These are phyloP conservation scores for Lepidothrix coronata DNA, from an alignment of 2,113 vertebrate species.

Conservation along the genomic window DNA sequence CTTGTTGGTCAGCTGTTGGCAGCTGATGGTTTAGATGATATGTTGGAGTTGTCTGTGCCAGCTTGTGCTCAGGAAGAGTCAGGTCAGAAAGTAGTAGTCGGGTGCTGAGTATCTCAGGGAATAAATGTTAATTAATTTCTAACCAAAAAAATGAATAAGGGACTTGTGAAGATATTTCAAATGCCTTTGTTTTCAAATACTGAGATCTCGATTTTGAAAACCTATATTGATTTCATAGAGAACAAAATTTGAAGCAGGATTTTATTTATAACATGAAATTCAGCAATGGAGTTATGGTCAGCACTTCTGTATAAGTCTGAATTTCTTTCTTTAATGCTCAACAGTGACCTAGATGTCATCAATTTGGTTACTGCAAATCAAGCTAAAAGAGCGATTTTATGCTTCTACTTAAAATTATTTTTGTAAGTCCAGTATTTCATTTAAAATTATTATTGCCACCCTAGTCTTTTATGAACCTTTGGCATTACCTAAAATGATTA, in stretches of 20 bases:
- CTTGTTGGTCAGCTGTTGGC: neutral
- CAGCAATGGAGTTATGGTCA: neutral
- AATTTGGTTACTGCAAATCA: slow-evolving; percentile 31
- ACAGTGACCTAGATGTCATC: slow-evolving; percentile 46
- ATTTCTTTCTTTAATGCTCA: slow-evolving; percentile 7
- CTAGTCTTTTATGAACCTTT: neutral
- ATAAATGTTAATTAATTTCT: neutral
- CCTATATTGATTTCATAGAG: neutral
- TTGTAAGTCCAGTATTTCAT: neutral
- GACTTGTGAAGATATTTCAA: neutral
- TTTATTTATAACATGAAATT: slow-evolving; percentile 10
- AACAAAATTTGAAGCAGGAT: neutral
- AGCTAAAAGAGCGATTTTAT: neutral
- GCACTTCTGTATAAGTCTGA: neutral
- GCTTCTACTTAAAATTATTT: slow-evolving; percentile 13
- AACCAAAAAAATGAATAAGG: rapidly evolving
- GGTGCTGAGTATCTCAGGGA: neutral
- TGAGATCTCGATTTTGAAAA: neutral
- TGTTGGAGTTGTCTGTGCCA: neutral
- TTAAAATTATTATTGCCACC: neutral
- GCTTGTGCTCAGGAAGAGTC: neutral
- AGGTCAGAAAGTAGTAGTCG: neutral
- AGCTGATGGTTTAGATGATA: neutral
- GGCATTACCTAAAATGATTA: slow-evolving; percentile 10
- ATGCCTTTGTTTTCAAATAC: neutral